phyloP scores from a whole-genome alignment of 2,113 vertebrate species.

The Heterochromis multidens region DNA sequence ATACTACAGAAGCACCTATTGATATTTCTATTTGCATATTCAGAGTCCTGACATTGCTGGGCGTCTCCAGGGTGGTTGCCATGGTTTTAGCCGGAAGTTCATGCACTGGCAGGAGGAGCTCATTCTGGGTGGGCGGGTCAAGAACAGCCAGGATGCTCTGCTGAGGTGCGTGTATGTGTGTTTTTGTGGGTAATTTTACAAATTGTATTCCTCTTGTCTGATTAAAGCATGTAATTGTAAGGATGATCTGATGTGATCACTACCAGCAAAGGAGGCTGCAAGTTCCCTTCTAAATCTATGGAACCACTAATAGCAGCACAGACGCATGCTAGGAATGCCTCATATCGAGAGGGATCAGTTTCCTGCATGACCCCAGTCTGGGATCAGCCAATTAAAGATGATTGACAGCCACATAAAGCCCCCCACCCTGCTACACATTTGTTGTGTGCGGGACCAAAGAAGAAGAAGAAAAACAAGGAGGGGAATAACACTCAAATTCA shows the following conservation, averaged over 20 bases:
- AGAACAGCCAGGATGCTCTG: conserved; percentile 84
- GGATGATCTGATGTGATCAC: background rate
- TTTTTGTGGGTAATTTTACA: background rate
- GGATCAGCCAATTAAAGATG: conserved; percentile 71
- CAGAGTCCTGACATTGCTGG: conserved; percentile 85
- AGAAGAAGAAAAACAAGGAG: background rate
- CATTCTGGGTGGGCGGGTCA: conserved; percentile 87
- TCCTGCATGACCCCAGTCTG: conserved; percentile 59
- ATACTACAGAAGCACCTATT: background rate
- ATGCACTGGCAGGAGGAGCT: conserved; percentile 99
- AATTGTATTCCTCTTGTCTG: background rate
- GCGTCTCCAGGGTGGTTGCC: conserved; percentile 88
- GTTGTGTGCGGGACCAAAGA: conserved; percentile 23
- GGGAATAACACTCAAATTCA: background rate
- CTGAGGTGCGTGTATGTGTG: conserved; percentile 78
- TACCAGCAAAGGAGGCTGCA: conserved; percentile 3
- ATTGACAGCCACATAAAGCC: conserved; percentile 64
- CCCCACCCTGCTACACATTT: conserved; percentile 22
- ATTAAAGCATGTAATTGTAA: background rate
- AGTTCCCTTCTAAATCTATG: conserved; percentile 33
- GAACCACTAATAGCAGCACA: conserved; percentile 50
- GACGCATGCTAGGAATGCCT: conserved; percentile 65
- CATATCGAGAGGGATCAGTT: conserved; percentile 55
- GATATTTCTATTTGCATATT: background rate
- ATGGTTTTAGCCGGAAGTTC: conserved; percentile 96